Conservation (phyloP, 1,140 invertebrate species). For the Delia radicum region DNA sequence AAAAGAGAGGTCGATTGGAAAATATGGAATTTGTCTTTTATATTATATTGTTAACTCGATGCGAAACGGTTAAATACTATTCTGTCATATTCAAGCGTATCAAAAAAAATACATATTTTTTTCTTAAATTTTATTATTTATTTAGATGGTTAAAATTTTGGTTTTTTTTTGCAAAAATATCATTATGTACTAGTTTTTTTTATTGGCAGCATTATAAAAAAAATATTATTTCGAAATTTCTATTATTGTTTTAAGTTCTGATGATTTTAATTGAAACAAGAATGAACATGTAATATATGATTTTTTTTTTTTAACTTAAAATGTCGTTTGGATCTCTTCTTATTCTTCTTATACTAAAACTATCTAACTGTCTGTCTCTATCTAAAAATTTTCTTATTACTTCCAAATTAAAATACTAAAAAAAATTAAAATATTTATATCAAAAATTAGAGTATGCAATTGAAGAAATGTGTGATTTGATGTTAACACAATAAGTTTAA, state of each 20-base stretch:
- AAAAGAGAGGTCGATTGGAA: too few relatives aligned
- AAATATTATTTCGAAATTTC: not conserved
- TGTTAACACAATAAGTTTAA: constrained; percentile 4
- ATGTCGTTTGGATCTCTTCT: constrained; percentile 20
- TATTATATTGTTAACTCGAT: too few relatives aligned
- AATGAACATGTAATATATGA: constrained; percentile 16
- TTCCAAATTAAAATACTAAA: not conserved
- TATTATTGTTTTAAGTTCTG: not conserved
- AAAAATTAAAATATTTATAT: constrained; percentile 8
- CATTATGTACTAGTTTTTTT: not conserved
- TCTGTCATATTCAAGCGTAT: too few relatives aligned
- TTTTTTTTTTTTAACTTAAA: constrained; percentile 11
- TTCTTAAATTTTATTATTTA: too few relatives aligned
- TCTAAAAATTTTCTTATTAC: not conserved
- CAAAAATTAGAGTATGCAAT: constrained; percentile 15
- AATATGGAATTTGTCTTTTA: too few relatives aligned
- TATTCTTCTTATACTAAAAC: not conserved
- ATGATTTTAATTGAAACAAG: not conserved
- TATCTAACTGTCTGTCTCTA: constrained; percentile 10
- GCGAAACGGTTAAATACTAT: too few relatives aligned
- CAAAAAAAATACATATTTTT: too few relatives aligned
- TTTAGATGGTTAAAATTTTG: too few relatives aligned
- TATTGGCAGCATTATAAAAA: not conserved
- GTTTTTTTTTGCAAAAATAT: too few relatives aligned
- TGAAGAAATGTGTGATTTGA: not conserved